Evolutionary conservation across 2,113 vertebrate genomes (phyloP).

Genomic region (Emydura subglobosa): DNA sequence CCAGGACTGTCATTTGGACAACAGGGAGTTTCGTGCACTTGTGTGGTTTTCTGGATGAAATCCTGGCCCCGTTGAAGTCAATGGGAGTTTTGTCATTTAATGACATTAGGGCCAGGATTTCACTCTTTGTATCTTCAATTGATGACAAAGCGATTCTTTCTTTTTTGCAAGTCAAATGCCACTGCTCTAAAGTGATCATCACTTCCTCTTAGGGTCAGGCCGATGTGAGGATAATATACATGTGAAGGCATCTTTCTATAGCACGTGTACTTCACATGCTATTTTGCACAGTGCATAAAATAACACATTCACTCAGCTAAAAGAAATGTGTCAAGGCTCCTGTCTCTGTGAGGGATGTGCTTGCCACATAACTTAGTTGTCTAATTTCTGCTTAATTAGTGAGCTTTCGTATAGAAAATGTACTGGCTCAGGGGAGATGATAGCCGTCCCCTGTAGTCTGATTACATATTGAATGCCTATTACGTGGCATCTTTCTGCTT

Average conservation of each 20-base stretch:
- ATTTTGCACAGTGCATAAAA: not conserved
- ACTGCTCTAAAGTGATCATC: not conserved
- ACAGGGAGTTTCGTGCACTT: not conserved
- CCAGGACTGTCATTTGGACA: not conserved
- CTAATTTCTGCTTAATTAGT: conserved; percentile 12
- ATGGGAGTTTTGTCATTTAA: not conserved
- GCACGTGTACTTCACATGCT: not conserved
- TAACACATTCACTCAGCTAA: not conserved
- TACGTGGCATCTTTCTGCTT: conserved; percentile 29
- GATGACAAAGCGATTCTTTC: not conserved
- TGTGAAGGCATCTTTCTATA: not conserved
- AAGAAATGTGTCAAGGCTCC: not conserved
- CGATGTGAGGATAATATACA: not conserved
- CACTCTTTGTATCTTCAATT: not conserved
- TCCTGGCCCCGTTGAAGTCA: not conserved
- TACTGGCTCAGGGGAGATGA: fast-evolving
- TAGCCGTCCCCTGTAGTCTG: not conserved
- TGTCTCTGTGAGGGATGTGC: not conserved
- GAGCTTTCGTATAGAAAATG: not conserved
- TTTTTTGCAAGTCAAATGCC: not conserved
- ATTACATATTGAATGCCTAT: not conserved
- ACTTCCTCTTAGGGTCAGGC: not conserved
- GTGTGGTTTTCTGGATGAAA: not conserved
- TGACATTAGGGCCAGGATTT: not conserved
- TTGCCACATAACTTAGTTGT: not conserved